These are phyloP conservation scores for Ascaphus truei DNA, from an alignment of 2,113 vertebrate genomes.

Conservation along the genomic window DNA sequence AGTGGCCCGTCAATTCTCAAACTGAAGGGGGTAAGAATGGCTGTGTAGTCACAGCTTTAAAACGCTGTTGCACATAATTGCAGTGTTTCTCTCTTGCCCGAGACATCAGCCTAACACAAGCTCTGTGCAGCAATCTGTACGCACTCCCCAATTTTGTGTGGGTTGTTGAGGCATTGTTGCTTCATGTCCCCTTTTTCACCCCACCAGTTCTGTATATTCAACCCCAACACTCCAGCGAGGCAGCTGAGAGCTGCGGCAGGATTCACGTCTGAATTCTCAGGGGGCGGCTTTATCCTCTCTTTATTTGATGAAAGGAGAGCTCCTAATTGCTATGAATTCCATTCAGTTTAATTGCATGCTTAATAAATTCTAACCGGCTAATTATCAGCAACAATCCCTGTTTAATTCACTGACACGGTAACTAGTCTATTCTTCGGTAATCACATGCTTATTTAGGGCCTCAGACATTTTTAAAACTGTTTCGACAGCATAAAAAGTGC, in stretches of 20 bases:
- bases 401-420: conserved; percentile 77
- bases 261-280: conserved; percentile 15
- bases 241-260: background rate
- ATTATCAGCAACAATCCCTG: conserved; percentile 82
- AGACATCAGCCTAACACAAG: too few species aligned
- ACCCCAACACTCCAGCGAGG: background rate
- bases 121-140: too few species aligned
- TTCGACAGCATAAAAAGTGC: conserved; percentile 37
- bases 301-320: conserved; percentile 45
- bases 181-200: too few species aligned
- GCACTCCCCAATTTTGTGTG: too few species aligned
- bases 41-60: too few species aligned
- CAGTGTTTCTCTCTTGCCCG: too few species aligned
- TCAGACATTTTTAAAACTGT: conserved; percentile 42
- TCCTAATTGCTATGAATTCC: conserved; percentile 74
- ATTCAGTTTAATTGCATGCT: conserved; percentile 77
- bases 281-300: conserved; percentile 28
- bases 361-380: conserved; percentile 85
- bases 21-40: too few species aligned
- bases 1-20: too few species aligned
- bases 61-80: too few species aligned
- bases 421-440: conserved; percentile 79
- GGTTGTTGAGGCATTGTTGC: too few species aligned
- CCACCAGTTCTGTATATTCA: background rate
- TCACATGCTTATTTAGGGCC: conserved; percentile 78